phyloP scores from a whole-genome alignment of 2,113 vertebrate genomes.

The Neofelis nebulosa region DNA sequence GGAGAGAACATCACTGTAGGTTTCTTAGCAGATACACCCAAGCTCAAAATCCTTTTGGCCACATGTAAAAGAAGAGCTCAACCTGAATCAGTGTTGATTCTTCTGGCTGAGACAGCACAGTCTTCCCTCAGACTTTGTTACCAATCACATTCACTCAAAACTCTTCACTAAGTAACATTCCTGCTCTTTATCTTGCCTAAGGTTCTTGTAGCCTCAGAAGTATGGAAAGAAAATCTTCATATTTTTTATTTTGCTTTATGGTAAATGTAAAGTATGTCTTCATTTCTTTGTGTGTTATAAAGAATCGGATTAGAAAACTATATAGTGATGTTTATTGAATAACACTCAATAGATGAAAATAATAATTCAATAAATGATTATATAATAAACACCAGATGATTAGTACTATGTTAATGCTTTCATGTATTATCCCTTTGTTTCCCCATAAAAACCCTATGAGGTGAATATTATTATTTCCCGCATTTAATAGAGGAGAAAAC shows the following conservation, averaged over 20 bases:
- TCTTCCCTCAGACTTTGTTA: neutral
- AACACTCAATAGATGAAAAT: neutral
- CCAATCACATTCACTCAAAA: neutral
- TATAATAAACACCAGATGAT: neutral
- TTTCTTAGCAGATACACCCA: neutral
- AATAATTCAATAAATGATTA: neutral
- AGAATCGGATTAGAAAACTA: neutral
- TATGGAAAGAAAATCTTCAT: neutral
- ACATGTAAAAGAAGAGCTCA: neutral
- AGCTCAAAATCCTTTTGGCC: neutral
- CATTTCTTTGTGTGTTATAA: neutral
- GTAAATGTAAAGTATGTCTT: neutral
- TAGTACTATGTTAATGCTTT: neutral
- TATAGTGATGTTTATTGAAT: neutral
- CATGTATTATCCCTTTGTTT: neutral
- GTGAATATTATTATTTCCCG: neutral
- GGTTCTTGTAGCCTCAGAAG: neutral
- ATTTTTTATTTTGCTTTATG: neutral
- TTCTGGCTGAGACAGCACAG: neutral
- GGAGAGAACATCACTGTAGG: neutral
- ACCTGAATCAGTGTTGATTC: neutral
- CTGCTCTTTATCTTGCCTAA: neutral
- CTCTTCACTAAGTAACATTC: neutral
- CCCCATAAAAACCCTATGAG: neutral
- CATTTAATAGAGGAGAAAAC: slow-evolving; percentile 10